These are phyloP conservation scores for Lacerta agilis DNA, from an alignment of 2,797 vertebrate genomes.

Conservation along the genomic window DNA sequence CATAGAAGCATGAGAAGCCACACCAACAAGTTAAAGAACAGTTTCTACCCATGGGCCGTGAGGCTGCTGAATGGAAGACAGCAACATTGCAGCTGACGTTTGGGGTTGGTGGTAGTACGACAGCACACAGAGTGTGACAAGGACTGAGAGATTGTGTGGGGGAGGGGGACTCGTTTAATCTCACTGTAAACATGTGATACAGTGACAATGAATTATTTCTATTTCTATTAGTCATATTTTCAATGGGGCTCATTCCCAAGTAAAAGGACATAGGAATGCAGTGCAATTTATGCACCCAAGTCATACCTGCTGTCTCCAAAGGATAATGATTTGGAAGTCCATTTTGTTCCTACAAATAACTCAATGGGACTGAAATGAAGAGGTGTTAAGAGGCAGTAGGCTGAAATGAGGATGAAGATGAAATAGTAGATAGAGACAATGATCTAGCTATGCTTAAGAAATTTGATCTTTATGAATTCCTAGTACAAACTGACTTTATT, in stretches of 20 bases:
- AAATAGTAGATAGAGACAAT: not conserved
- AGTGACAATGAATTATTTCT: too few species aligned
- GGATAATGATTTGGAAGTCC: not conserved
- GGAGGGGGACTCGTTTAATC: too few species aligned
- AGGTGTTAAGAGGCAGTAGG: not conserved
- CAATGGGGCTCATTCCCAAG: not conserved
- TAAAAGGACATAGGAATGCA: not conserved
- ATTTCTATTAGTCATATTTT: not conserved
- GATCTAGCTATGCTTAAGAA: too few species aligned
- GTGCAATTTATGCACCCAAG: not conserved
- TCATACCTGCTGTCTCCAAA: not conserved
- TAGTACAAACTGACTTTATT: not conserved
- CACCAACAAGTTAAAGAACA: too few species aligned
- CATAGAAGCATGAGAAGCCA: too few species aligned
- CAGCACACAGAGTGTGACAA: too few species aligned
- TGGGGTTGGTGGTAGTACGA: too few species aligned
- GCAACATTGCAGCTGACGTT: too few species aligned
- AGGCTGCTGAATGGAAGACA: too few species aligned
- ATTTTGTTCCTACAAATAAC: not conserved
- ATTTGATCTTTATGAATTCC: not conserved
- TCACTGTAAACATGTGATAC: too few species aligned
- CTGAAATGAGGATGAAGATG: not conserved
- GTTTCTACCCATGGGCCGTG: too few species aligned
- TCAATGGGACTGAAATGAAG: not conserved
- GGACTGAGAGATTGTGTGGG: too few species aligned